phyloP scores from a whole-genome alignment of 1,140 invertebrate species.

The Proales similis region DNA sequence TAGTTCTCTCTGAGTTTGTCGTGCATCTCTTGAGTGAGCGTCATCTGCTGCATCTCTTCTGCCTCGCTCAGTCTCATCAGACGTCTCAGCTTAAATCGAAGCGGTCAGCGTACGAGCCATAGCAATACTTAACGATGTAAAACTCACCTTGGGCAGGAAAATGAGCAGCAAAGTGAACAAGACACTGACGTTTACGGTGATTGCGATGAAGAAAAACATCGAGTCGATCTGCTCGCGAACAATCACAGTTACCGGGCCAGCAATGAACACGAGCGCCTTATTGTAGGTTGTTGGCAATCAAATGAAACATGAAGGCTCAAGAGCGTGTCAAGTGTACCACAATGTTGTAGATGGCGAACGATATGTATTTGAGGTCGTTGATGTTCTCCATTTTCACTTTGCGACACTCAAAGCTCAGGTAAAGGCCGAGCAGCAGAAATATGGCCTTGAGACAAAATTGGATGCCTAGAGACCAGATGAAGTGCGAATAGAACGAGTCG shows the following conservation, averaged over 20 bases:
- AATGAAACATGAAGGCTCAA: background rate
- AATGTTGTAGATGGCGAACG: conserved; percentile 99
- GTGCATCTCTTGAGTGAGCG: conserved; percentile 2
- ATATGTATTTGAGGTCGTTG: conserved; percentile 87
- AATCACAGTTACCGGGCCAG: conserved; percentile 89
- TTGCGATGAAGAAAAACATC: conserved; percentile 86
- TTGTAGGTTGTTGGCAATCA: background rate
- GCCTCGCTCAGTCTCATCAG: conserved; percentile 3
- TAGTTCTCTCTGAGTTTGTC: conserved; percentile 27
- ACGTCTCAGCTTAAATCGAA: conserved; percentile 24
- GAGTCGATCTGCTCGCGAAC: conserved; percentile 93
- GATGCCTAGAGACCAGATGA: too few species aligned
- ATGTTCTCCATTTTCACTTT: conserved; percentile 71
- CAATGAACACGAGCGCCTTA: conserved; percentile 82
- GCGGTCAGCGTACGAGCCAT: background rate
- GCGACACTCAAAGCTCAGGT: conserved; percentile 91
- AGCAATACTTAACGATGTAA: conserved; percentile 55
- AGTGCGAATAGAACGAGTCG: too few species aligned
- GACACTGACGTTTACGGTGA: conserved; percentile 90
- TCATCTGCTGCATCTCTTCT: conserved; percentile 20
- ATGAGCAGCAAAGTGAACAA: conserved; percentile 93
- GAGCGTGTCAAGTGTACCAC: conserved; percentile 59
- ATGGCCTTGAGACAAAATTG: conserved; percentile 77
- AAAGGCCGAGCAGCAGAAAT: conserved; percentile 87
- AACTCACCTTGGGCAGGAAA: conserved; percentile 81